Percentiles rank a stretch among this genome's conserved stretches.
phyloP scores from a whole-genome alignment of 2,797 vertebrate species.

The Sternarchorhynchus goeldii region DNA sequence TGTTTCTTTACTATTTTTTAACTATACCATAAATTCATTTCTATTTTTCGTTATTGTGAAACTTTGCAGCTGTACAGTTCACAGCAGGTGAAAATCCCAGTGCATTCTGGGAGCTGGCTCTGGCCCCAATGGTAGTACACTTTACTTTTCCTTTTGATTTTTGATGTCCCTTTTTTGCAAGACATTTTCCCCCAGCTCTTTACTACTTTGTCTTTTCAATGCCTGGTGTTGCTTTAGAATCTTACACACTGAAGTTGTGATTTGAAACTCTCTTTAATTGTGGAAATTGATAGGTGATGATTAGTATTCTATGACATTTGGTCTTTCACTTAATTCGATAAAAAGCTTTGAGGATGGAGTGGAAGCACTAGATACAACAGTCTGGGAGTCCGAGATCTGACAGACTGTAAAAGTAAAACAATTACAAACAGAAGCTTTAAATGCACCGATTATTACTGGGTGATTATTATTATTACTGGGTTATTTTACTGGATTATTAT shows the following conservation, averaged over 20 bases:
- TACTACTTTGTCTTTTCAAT: not conserved
- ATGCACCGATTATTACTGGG: not conserved
- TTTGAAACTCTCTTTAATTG: not conserved
- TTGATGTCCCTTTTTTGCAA: slow-evolving; percentile 33
- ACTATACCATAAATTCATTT: no score
- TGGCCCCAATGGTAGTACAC: not conserved
- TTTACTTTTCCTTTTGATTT: slow-evolving; percentile 5
- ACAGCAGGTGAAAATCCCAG: not conserved
- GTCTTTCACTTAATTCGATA: no score
- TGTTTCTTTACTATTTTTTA: not conserved
- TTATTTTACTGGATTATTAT: no score
- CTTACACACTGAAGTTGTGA: not conserved
- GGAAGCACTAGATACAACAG: no score
- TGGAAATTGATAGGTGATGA: not conserved
- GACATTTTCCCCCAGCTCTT: not conserved
- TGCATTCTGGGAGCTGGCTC: slow-evolving; percentile 10
- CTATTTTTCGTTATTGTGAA: no score
- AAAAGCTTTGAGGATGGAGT: no score
- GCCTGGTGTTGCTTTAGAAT: not conserved
- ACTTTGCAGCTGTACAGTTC: not conserved
- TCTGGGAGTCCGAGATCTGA: no score
- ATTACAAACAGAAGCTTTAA: not conserved
- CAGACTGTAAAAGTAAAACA: no score
- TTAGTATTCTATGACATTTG: no score
- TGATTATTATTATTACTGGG: no score